These are phyloP conservation scores for Hyppa rectilinea DNA, from an alignment of 2,888 invertebrate genomes.

Conservation along the genomic window DNA sequence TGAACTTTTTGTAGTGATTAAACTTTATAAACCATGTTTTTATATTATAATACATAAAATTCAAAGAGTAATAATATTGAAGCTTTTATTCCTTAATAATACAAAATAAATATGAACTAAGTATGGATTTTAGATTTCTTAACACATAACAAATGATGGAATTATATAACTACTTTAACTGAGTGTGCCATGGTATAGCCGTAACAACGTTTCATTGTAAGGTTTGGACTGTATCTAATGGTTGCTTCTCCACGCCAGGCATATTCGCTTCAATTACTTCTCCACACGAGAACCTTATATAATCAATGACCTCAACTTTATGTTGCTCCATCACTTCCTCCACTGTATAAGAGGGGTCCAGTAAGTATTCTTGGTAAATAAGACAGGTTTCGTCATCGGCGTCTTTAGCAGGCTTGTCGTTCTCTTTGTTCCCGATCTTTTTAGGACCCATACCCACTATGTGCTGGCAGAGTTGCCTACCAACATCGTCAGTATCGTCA, in stretches of 20 bases:
- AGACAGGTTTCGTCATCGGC: constrained; percentile 95
- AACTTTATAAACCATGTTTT: constrained; percentile 55
- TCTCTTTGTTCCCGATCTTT: constrained; percentile 92
- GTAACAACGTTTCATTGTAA: constrained; percentile 87
- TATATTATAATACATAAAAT: constrained; percentile 62
- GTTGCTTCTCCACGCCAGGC: constrained; percentile 88
- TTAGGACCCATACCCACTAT: constrained; percentile 96
- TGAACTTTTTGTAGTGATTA: constrained; percentile 49
- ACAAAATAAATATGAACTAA: constrained; percentile 67
- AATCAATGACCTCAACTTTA: constrained; percentile 93
- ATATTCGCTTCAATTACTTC: constrained; percentile 88
- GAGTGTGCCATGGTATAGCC: constrained; percentile 22
- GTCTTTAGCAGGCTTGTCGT: constrained; percentile 92
- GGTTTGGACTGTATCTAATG: constrained; percentile 91
- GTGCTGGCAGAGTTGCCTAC: constrained; percentile 96
- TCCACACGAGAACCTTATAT: constrained; percentile 97
- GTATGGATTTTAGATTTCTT: constrained; percentile 53
- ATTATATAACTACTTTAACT: constrained; percentile 45
- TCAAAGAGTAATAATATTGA: constrained; percentile 57
- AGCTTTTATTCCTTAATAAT: constrained; percentile 68
- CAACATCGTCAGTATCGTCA: constrained; percentile 87
- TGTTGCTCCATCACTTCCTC: constrained; percentile 93
- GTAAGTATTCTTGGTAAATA: constrained; percentile 96
- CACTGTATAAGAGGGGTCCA: constrained; percentile 94
- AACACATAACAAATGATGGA: constrained; percentile 48